phyloP scores from a whole-genome alignment of 2,113 vertebrate genomes.

The Trogon melanurus region DNA sequence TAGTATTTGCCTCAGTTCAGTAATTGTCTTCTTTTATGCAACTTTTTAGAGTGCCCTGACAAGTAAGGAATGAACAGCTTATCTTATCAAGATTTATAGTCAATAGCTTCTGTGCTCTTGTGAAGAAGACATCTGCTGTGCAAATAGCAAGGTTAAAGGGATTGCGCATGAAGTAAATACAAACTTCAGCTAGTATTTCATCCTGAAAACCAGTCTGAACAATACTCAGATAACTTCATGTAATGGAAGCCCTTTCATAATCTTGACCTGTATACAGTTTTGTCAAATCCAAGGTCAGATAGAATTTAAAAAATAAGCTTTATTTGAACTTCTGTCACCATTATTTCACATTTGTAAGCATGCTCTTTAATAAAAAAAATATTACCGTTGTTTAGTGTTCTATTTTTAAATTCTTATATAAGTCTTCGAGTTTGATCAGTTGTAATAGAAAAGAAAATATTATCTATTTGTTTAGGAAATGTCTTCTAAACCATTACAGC shows the following conservation, averaged over 20 bases:
- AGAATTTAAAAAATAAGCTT: slow-evolving; percentile 70
- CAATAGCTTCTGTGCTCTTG: slow-evolving; percentile 69
- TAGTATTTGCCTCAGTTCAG: slow-evolving; percentile 68
- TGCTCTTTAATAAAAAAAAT: slow-evolving; percentile 60
- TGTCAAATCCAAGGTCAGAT: slow-evolving; percentile 79
- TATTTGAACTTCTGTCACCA: slow-evolving; percentile 38
- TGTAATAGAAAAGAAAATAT: slow-evolving; percentile 62
- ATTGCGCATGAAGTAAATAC: slow-evolving; percentile 78
- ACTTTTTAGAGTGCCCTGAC: slow-evolving; percentile 68
- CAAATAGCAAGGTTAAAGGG: slow-evolving; percentile 82
- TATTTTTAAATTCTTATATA: neutral
- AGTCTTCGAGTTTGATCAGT: slow-evolving; percentile 61
- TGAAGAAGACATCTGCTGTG: slow-evolving; percentile 78
- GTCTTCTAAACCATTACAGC: slow-evolving; percentile 64
- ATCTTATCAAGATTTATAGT: slow-evolving; percentile 80
- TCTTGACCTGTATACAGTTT: slow-evolving; percentile 68
- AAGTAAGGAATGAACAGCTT: slow-evolving; percentile 79
- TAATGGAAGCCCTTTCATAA: slow-evolving; percentile 78
- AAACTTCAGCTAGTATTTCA: slow-evolving; percentile 82
- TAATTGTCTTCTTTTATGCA: slow-evolving; percentile 73
- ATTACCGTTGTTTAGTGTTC: neutral
- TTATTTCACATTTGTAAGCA: slow-evolving; percentile 62
- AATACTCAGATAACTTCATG: slow-evolving; percentile 76
- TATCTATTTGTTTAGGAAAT: slow-evolving; percentile 72
- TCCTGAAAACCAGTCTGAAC: slow-evolving; percentile 75